Percentiles rank a stretch among this genome's conserved stretches.
These are phyloP conservation scores for Ptychadena robeensis DNA, from an alignment of 2,797 vertebrate genomes.

Conservation along the genomic window DNA sequence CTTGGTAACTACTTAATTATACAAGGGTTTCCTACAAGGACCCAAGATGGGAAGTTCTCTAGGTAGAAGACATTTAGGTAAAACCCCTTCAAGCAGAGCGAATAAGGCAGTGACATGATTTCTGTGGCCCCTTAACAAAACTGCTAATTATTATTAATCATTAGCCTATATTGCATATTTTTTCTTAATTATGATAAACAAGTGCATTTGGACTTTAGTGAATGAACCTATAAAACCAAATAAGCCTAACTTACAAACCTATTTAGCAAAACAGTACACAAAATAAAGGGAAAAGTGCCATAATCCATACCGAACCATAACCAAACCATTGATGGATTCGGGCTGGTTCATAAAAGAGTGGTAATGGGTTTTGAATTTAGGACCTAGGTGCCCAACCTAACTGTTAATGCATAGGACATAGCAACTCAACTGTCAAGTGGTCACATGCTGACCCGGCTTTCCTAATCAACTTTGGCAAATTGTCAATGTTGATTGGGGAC, in stretches of 20 bases:
- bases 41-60: not conserved
- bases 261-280: not conserved
- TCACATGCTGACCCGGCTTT: too few relatives aligned
- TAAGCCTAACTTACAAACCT: not conserved
- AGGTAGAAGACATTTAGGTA: not conserved
- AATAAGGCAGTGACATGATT: not conserved
- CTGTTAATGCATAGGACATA: too few relatives aligned
- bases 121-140: not conserved
- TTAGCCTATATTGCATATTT: not conserved
- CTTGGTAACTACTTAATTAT: not conserved
- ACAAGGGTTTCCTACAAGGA: not conserved
- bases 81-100: constrained; percentile 1
- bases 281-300: not conserved
- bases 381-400: too few relatives aligned
- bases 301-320: not conserved
- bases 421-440: too few relatives aligned
- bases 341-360: too few relatives aligned
- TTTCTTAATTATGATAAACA: not conserved
- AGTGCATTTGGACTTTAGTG: not conserved
- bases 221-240: not conserved
- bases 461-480: too few relatives aligned
- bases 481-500: too few relatives aligned
- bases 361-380: too few relatives aligned
- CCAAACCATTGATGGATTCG: too few relatives aligned
- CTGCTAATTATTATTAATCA: too few relatives aligned